Evolutionary conservation across 2,113 vertebrate species (phyloP).

Genomic region (Suncus etruscus): DNA sequence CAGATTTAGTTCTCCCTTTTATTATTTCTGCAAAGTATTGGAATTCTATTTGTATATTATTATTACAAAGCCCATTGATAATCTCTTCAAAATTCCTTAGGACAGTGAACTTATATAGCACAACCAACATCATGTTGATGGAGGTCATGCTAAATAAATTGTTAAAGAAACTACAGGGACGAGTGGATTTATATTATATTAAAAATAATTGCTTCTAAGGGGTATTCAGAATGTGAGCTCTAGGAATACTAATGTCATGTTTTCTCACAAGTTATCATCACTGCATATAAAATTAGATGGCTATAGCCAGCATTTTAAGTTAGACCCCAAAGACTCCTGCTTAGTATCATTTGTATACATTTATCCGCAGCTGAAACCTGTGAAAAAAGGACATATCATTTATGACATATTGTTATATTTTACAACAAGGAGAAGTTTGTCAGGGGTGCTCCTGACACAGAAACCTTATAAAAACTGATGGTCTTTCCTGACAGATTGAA

Average conservation of each 20-base stretch:
- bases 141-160: background rate
- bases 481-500: background rate
- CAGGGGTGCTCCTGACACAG: background rate
- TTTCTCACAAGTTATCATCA: background rate
- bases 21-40: background rate
- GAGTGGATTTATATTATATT: background rate
- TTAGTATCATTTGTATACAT: background rate
- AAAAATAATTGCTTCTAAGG: background rate
- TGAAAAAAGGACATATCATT: background rate
- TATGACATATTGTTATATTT: background rate
- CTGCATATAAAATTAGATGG: background rate
- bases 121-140: background rate
- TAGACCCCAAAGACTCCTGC: background rate
- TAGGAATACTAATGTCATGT: background rate
- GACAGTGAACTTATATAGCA: background rate
- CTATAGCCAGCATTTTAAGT: background rate
- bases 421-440: background rate
- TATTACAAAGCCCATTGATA: background rate
- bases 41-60: background rate
- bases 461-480: background rate
- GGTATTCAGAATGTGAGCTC: background rate
- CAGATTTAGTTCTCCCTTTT: background rate
- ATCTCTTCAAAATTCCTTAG: background rate
- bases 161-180: background rate
- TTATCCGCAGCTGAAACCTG: background rate